These are phyloP conservation scores for Dascillus cervinus DNA, from an alignment of 2,888 invertebrate genomes.

Conservation along the genomic window DNA sequence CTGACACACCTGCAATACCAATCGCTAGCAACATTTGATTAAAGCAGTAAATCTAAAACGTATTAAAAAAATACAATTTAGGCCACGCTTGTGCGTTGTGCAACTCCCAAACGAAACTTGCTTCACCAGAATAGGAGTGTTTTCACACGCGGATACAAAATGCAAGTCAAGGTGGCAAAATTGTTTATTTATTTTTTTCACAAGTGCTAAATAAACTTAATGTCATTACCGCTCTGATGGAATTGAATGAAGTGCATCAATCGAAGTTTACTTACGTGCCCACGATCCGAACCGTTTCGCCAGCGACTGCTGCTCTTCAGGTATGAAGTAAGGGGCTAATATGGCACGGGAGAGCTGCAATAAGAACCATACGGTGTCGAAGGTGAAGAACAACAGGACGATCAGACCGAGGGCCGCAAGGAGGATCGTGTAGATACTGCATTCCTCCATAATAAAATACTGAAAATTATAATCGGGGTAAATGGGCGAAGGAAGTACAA, in stretches of 20 bases:
- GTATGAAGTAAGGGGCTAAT: constrained; percentile 59
- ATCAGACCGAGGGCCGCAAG: constrained; percentile 49
- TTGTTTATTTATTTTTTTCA: not conserved
- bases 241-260: not conserved
- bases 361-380: constrained; percentile 56
- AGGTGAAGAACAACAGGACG: constrained; percentile 43
- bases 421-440: constrained; percentile 1
- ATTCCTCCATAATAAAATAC: constrained; percentile 1
- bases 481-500: not conserved
- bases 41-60: too few species aligned
- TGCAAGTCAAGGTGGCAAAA: too few species aligned
- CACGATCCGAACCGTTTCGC: constrained; percentile 70
- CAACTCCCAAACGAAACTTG: too few species aligned
- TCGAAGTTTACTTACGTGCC: constrained; percentile 62
- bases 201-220: too few species aligned
- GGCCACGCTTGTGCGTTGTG: too few species aligned
- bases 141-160: too few species aligned
- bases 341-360: constrained; percentile 52
- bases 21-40: too few species aligned
- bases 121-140: too few species aligned
- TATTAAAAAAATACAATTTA: too few species aligned
- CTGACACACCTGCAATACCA: too few species aligned
- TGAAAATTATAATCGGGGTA: not conserved
- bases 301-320: constrained; percentile 52
- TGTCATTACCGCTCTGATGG: not conserved